phyloP scores from a whole-genome alignment of 2,888 invertebrate genomes.

The Drosophila barbarae region DNA sequence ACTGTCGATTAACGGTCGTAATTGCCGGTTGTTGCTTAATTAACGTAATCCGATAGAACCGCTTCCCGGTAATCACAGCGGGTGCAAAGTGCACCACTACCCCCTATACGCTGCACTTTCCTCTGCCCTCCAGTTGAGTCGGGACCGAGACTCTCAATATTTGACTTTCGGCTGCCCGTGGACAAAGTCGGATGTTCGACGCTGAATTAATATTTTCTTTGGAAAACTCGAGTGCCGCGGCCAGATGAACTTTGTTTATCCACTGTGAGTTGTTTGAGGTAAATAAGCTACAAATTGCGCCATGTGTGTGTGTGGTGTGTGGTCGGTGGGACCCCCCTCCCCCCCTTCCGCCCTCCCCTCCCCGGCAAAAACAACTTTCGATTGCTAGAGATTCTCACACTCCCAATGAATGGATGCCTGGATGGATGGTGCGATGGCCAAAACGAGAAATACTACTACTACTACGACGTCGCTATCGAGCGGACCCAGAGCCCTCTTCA shows the following conservation, averaged over 20 bases:
- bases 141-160: slow-evolving; percentile 18
- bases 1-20: slow-evolving; percentile 30
- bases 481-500: slow-evolving; percentile 17
- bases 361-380: slow-evolving; percentile 45
- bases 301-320: slow-evolving; percentile 40
- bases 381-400: slow-evolving; percentile 39
- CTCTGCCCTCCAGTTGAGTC: slow-evolving; percentile 13
- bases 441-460: slow-evolving; percentile 22
- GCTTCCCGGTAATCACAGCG: slow-evolving; percentile 7
- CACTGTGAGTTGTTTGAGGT: slow-evolving; percentile 33
- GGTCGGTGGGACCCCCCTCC: background rate
- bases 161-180: slow-evolving; percentile 19
- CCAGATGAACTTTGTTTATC: slow-evolving; percentile 54
- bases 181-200: slow-evolving; percentile 20
- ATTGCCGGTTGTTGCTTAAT: slow-evolving; percentile 24
- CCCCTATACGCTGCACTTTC: slow-evolving; percentile 2
- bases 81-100: slow-evolving; percentile 20
- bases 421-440: slow-evolving; percentile 7
- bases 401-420: slow-evolving; percentile 6
- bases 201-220: slow-evolving; percentile 34
- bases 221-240: slow-evolving; percentile 26
- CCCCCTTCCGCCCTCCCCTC: slow-evolving; percentile 3
- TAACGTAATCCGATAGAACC: slow-evolving; percentile 7
- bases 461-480: slow-evolving; percentile 3
- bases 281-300: slow-evolving; percentile 57